Conservation (phyloP, 2,797 vertebrate genomes). For the Ctenopoma multispine region DNA sequence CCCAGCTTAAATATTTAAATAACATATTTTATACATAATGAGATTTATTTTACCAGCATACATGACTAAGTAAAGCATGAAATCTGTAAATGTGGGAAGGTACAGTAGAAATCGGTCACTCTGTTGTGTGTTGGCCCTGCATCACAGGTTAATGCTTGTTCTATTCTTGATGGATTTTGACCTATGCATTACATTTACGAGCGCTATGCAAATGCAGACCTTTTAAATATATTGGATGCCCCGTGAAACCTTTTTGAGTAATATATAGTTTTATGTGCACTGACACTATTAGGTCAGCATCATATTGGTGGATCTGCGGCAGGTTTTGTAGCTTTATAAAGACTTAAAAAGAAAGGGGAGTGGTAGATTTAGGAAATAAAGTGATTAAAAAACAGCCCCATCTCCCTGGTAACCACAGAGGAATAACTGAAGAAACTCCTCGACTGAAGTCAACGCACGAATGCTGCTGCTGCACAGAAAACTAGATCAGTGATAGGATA, state of each 20-base stretch:
- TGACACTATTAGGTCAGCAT: background rate
- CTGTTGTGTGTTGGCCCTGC: background rate
- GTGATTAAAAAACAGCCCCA: background rate
- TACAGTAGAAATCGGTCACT: too few relatives aligned
- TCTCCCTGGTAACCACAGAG: background rate
- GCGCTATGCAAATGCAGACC: background rate
- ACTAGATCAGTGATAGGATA: background rate
- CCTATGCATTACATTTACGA: background rate
- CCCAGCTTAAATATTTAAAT: background rate
- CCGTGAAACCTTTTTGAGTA: background rate
- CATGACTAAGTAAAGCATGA: too few relatives aligned
- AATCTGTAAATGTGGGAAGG: too few relatives aligned
- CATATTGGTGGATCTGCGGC: background rate
- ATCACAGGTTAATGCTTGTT: too few relatives aligned
- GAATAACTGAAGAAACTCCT: background rate
- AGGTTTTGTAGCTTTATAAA: background rate
- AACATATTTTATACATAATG: too few relatives aligned
- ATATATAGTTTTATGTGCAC: background rate
- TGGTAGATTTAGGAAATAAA: background rate
- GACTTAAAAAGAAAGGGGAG: background rate
- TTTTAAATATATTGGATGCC: too few relatives aligned
- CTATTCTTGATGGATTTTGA: too few relatives aligned
- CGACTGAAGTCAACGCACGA: background rate
- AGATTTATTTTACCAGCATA: too few relatives aligned
- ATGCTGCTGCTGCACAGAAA: background rate